Evolutionary conservation across 2,113 vertebrate species (phyloP), one percentile per base, ranked within the genome.

Genomic region (Origma solitaria): DNA sequence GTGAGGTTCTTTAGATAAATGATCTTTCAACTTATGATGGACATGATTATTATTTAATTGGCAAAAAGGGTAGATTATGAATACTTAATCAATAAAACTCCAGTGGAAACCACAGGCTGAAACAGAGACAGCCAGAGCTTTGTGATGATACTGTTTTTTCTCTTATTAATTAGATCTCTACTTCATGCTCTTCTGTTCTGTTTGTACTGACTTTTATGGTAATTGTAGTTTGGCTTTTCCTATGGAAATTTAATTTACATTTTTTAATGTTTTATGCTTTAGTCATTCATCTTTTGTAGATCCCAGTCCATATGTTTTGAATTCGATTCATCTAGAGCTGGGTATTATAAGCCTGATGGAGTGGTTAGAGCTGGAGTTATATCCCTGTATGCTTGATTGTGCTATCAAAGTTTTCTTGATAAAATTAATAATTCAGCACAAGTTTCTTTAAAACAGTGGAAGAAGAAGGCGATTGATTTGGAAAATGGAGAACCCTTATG

Each of bases 1-100:
- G 28, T n/a, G 77, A 91, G 13, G 25, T 79, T 90, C n/a, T 58
- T 57, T 40, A 82, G 54, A 80, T 23, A 88, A 91, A 94, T 80
- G 90, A 92, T 58, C 87, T 96, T 91, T 86, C 79, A 88, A 44
- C 68, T 82, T 70, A 51, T 62, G 75, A 88, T 42, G 42, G 28
- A 70, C n/a, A 72, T 42, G 21, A 62, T 78, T 73, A 91, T 81
- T 93, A 73, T 91, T 92, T 94, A 70, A 90, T 77, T 83, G n/a
- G 40, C 4, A 65, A 70, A 84, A 90, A 72, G 2, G 9, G 5
- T 72, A 61, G 15, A 37, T 82, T 62, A 80, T 70, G 13, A 83
- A 90, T 86, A 90, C 86, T 95, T 86, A 50, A 92, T 93, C 70
- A 81, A 61, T 37, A 94, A 77, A 70, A 73, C 28, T 70, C 13